These are phyloP conservation scores for Myxocyprinus asiaticus DNA, from an alignment of 2,113 vertebrate species.

Conservation along the genomic window DNA sequence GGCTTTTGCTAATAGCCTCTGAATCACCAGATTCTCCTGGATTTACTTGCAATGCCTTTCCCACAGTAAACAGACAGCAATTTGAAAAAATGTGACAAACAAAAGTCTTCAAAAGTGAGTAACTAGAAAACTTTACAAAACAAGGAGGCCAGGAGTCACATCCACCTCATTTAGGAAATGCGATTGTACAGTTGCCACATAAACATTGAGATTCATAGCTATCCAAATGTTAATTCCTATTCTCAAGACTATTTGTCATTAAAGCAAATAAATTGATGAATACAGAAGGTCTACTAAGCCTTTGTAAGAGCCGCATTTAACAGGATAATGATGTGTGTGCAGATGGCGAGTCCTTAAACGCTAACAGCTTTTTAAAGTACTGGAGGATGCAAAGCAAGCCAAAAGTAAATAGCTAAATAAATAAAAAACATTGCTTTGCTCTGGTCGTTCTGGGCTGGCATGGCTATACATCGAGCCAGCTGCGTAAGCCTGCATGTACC, in stretches of 20 bases:
- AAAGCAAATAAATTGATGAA: constrained; percentile 60
- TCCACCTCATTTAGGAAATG: constrained; percentile 12
- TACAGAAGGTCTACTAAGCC: constrained; percentile 19
- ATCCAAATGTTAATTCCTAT: constrained; percentile 56
- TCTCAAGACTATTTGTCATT: constrained; percentile 63
- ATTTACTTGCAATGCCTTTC: not conserved
- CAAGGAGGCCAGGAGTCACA: too few relatives aligned
- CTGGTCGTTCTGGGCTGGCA: constrained; percentile 48
- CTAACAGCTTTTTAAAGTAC: constrained; percentile 61
- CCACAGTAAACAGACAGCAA: too few relatives aligned
- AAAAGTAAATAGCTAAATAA: constrained; percentile 17
- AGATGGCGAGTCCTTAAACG: constrained; percentile 62
- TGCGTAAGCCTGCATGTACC: constrained; percentile 49
- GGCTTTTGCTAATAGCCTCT: constrained; percentile 21
- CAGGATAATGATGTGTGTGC: constrained; percentile 31
- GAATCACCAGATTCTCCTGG: not conserved
- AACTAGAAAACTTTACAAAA: not conserved
- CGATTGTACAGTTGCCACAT: constrained; percentile 15
- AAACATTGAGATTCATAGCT: constrained; percentile 4
- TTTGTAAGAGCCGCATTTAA: too few relatives aligned
- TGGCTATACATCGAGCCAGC: constrained; percentile 55
- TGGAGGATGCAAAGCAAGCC: constrained; percentile 57
- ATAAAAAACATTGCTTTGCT: constrained; percentile 35
- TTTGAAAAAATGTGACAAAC: too few relatives aligned
- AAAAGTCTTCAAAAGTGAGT: too few relatives aligned